Percentiles rank a stretch among this genome's conserved stretches.
These are phyloP conservation scores for Equus quagga DNA, from an alignment of 2,113 vertebrate genomes.

Conservation along the genomic window DNA sequence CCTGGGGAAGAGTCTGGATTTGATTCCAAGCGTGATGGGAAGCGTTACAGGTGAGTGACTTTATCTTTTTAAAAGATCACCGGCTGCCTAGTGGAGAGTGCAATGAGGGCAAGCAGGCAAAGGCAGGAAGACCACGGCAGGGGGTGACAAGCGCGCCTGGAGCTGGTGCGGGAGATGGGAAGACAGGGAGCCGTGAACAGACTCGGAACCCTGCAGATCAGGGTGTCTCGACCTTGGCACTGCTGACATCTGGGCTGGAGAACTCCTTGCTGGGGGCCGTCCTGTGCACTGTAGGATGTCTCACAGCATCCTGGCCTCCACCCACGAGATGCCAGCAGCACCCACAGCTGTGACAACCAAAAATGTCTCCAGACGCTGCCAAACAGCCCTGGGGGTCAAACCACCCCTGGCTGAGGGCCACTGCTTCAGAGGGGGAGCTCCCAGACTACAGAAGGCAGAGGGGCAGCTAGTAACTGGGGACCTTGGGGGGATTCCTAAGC, in stretches of 20 bases:
- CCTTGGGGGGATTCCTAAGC: neutral
- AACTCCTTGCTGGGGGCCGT: neutral
- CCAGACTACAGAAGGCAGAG: neutral
- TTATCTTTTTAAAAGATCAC: neutral
- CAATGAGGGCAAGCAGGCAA: fast-evolving
- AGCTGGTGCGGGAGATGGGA: neutral
- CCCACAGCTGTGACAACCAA: neutral
- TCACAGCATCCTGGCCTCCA: neutral
- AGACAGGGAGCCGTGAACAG: fast-evolving
- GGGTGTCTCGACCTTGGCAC: neutral
- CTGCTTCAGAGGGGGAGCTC: neutral
- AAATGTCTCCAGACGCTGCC: neutral
- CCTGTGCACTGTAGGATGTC: fast-evolving
- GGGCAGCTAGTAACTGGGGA: neutral
- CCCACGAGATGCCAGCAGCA: neutral
- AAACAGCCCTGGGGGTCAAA: neutral
- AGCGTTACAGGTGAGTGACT: neutral
- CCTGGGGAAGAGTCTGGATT: neutral
- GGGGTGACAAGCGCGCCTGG: neutral
- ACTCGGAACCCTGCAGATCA: neutral
- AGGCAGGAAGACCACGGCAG: neutral
- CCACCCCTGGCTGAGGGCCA: neutral
- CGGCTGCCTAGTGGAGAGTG: neutral
- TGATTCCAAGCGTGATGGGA: neutral
- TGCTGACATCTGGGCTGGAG: fast-evolving